Conservation (phyloP, 2,888 invertebrate genomes). For the Bruchidius siliquastri region DNA sequence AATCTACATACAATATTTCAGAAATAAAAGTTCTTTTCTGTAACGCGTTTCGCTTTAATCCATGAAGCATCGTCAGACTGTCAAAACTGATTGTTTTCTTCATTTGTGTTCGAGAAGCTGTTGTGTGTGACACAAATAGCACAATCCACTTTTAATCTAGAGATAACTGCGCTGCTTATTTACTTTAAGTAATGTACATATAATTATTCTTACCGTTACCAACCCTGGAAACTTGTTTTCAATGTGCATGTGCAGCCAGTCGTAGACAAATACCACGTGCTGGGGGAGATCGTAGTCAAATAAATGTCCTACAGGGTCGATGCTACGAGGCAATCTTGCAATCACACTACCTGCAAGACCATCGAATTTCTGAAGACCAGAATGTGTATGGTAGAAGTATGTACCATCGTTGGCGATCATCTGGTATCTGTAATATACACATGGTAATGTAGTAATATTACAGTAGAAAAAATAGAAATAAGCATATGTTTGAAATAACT, state of each 20-base stretch:
- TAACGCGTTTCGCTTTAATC: too few relatives aligned
- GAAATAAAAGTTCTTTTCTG: too few relatives aligned
- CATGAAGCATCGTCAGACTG: too few relatives aligned
- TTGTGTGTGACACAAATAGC: too few relatives aligned
- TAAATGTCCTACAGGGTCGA: background rate
- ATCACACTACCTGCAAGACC: background rate
- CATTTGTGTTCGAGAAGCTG: too few relatives aligned
- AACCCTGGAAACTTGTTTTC: background rate
- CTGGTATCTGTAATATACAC: slow-evolving; percentile 17
- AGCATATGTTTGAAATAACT: too few relatives aligned
- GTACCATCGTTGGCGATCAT: background rate
- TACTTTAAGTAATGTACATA: too few relatives aligned
- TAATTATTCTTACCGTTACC: background rate
- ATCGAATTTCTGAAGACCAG: background rate
- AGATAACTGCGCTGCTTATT: too few relatives aligned
- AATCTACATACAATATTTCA: too few relatives aligned
- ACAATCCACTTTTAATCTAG: too few relatives aligned
- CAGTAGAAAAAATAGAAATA: too few relatives aligned
- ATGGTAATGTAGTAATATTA: background rate
- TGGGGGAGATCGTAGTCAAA: background rate
- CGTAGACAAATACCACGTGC: background rate
- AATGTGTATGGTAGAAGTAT: background rate
- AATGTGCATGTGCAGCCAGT: background rate
- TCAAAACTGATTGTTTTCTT: too few relatives aligned
- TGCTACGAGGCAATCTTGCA: background rate